These are phyloP conservation scores for Ctenopoma kingsleyae DNA, from an alignment of 2,797 vertebrate species.

Conservation along the genomic window DNA sequence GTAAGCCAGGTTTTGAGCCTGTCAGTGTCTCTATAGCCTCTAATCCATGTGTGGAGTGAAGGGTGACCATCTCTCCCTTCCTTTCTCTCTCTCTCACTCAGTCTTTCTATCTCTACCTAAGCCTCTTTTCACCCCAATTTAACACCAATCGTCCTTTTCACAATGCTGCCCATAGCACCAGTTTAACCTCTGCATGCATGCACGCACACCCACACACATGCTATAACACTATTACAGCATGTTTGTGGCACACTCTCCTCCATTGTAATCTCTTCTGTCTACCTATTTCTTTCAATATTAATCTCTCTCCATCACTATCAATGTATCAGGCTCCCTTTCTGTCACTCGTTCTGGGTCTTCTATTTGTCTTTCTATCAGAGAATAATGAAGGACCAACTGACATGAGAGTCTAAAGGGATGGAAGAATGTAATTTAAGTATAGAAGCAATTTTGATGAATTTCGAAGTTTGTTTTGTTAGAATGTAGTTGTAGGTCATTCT, in stretches of 20 bases:
- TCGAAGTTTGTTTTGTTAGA: constrained; percentile 20
- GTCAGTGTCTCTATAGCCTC: constrained; percentile 74
- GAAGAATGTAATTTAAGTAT: constrained; percentile 17
- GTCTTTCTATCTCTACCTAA: constrained; percentile 65
- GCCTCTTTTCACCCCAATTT: constrained; percentile 83
- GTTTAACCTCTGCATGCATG: constrained; percentile 43
- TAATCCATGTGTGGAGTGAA: constrained; percentile 82
- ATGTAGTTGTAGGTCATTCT: constrained; percentile 9
- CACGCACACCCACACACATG: constrained; percentile 32
- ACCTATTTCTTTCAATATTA: constrained; percentile 16
- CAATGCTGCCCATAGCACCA: constrained; percentile 56
- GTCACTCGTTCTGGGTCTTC: neutral
- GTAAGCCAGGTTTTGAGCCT: constrained; percentile 71
- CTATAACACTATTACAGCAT: neutral
- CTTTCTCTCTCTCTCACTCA: constrained; percentile 56
- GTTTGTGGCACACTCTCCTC: constrained; percentile 5
- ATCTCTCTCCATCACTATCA: constrained; percentile 27
- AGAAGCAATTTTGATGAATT: constrained; percentile 28
- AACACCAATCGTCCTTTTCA: constrained; percentile 80
- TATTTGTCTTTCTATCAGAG: constrained; percentile 26
- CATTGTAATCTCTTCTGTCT: constrained; percentile 27
- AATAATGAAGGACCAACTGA: constrained; percentile 1
- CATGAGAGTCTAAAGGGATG: constrained; percentile 7
- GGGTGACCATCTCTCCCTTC: constrained; percentile 75
- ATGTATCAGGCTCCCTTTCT: constrained; percentile 10